These are phyloP conservation scores for Emydoidea blandingii DNA, from an alignment of 2,797 vertebrate species.

Conservation along the genomic window DNA sequence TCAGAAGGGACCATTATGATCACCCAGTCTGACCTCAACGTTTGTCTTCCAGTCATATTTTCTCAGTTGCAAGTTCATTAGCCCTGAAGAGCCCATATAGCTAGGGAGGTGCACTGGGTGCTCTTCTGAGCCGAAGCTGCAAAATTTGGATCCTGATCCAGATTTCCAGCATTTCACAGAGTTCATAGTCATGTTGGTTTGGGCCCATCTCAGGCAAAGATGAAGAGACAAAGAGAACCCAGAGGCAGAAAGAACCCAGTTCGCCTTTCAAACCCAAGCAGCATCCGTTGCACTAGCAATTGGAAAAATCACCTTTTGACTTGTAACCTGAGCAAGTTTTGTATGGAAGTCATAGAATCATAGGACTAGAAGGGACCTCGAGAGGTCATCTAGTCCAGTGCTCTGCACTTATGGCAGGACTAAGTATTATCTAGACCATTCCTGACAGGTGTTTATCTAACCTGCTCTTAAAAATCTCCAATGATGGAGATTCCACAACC, in stretches of 20 bases:
- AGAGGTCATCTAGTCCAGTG: too few relatives aligned
- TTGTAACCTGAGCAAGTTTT: neutral
- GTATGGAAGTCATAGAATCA: neutral
- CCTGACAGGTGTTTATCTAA: too few relatives aligned
- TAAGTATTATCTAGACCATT: too few relatives aligned
- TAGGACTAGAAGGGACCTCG: too few relatives aligned
- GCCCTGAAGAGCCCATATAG: neutral
- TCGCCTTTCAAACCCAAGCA: conserved; percentile 7
- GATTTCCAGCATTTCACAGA: neutral
- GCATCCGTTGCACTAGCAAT: neutral
- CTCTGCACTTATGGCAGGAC: too few relatives aligned
- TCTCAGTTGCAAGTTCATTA: neutral
- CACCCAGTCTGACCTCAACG: conserved; percentile 16
- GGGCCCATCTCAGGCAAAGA: neutral
- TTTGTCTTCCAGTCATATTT: neutral
- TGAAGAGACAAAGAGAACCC: neutral
- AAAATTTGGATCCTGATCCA: neutral
- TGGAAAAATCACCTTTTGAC: conserved; percentile 23
- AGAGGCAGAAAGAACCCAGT: neutral
- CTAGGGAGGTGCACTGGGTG: neutral
- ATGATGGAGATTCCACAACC: too few relatives aligned
- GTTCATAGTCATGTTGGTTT: neutral
- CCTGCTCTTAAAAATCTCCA: too few relatives aligned
- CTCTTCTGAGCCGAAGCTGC: neutral
- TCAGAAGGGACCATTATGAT: neutral